phyloP scores from a whole-genome alignment of 2,797 vertebrate species.

The Bryconaethiops microstoma region DNA sequence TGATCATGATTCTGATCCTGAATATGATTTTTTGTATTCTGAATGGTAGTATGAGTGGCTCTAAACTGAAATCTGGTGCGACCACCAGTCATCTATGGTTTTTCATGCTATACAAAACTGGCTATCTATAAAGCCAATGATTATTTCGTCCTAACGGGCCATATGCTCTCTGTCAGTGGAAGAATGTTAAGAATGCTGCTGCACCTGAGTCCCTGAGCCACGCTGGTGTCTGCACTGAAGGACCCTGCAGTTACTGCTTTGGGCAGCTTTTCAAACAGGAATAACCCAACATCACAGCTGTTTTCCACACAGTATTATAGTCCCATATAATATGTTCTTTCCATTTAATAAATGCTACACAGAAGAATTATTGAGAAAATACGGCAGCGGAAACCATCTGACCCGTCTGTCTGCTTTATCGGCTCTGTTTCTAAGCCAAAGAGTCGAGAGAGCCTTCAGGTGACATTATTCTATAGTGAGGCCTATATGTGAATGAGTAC shows the following conservation, averaged over 20 bases:
- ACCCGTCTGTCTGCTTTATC: conserved; percentile 12
- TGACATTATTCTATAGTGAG: neutral
- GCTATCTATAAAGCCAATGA: neutral
- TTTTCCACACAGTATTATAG: conserved; percentile 55
- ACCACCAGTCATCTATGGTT: neutral
- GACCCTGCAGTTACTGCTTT: conserved; percentile 46
- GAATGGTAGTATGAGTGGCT: neutral
- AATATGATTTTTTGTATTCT: neutral
- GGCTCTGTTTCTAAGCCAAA: neutral
- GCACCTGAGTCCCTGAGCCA: conserved; percentile 52
- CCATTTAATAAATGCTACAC: conserved; percentile 50
- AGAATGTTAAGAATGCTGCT: conserved; percentile 48
- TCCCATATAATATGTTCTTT: conserved; percentile 46
- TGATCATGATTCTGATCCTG: neutral
- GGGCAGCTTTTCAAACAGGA: conserved; percentile 59
- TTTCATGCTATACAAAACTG: conserved; percentile 21
- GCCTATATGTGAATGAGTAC: no score
- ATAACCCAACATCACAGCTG: conserved; percentile 55
- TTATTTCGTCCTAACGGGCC: neutral
- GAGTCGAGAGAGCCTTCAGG: neutral
- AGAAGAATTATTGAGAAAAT: conserved; percentile 29
- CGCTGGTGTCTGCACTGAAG: conserved; percentile 56
- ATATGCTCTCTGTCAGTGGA: conserved; percentile 42
- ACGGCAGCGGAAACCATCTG: conserved; percentile 51
- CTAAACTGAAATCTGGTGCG: neutral